Conservation (phyloP, 2,888 invertebrate genomes). For the Allygus modestus region DNA sequence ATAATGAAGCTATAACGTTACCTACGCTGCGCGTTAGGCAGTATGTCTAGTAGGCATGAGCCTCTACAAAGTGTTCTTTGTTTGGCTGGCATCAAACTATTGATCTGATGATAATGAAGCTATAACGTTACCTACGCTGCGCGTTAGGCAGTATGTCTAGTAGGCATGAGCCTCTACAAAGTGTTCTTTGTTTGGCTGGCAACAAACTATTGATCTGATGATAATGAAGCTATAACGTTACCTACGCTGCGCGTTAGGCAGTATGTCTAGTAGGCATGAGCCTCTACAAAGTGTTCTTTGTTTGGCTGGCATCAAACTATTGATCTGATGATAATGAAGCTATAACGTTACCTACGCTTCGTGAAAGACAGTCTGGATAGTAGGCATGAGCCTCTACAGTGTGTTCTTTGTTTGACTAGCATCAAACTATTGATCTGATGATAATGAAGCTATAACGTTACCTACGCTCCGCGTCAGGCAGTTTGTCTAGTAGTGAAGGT, state of each 20-base stretch:
- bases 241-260: not conserved
- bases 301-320: not conserved
- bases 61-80: not conserved
- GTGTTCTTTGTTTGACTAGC: not conserved
- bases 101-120: not conserved
- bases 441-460: constrained; percentile 1
- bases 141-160: not conserved
- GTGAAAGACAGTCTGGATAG: not conserved
- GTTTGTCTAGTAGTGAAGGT: not conserved
- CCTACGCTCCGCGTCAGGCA: constrained; percentile 7
- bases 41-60: not conserved
- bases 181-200: not conserved
- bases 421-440: not conserved
- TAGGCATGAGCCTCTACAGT: not conserved
- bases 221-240: constrained; percentile 2
- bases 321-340: not conserved
- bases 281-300: not conserved
- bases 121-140: not conserved
- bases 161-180: not conserved
- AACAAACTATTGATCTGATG: not conserved
- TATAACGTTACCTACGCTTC: constrained; percentile 12
- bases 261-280: not conserved
- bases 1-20: not conserved
- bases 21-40: not conserved
- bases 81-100: not conserved